Percentiles rank a stretch among this genome's conserved stretches.
phyloP scores from a whole-genome alignment of 1,140 invertebrate species.

The Stenopsyche tienmushanensis region DNA sequence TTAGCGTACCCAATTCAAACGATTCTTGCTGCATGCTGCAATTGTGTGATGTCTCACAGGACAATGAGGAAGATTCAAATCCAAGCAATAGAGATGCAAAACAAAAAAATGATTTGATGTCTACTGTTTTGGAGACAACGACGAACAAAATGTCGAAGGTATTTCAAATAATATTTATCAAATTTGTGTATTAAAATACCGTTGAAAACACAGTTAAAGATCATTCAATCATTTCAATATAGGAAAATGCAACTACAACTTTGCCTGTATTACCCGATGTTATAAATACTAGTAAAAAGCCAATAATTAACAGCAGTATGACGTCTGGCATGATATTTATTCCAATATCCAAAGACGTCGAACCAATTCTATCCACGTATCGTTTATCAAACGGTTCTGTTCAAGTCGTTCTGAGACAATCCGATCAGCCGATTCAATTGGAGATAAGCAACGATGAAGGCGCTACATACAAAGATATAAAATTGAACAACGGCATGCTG shows the following conservation, averaged over 20 bases:
- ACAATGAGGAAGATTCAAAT: conserved; percentile 60
- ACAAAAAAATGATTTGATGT: not conserved
- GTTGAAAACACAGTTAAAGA: no score
- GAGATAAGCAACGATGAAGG: conserved; percentile 51
- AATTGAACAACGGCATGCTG: conserved; percentile 49
- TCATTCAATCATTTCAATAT: not conserved
- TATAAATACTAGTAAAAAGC: no score
- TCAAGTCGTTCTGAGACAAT: conserved; percentile 51
- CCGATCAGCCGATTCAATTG: conserved; percentile 50
- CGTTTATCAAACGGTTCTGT: conserved; percentile 52
- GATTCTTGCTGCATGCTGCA: conserved; percentile 83
- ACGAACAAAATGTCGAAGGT: no score
- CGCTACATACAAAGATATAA: conserved; percentile 46
- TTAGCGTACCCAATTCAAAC: conserved; percentile 70
- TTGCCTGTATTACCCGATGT: no score
- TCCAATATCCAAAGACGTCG: no score
- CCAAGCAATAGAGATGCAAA: conserved; percentile 23
- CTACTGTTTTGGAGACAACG: conserved; percentile 27
- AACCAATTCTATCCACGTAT: conserved; percentile 52
- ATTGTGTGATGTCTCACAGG: conserved; percentile 76
- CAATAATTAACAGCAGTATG: no score
- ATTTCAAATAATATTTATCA: no score
- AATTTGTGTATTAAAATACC: no score
- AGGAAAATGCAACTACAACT: not conserved
- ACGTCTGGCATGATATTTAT: no score